Evolutionary conservation across 1,140 invertebrate genomes (phyloP).

Genomic region (Drosophila oshimai): DNA sequence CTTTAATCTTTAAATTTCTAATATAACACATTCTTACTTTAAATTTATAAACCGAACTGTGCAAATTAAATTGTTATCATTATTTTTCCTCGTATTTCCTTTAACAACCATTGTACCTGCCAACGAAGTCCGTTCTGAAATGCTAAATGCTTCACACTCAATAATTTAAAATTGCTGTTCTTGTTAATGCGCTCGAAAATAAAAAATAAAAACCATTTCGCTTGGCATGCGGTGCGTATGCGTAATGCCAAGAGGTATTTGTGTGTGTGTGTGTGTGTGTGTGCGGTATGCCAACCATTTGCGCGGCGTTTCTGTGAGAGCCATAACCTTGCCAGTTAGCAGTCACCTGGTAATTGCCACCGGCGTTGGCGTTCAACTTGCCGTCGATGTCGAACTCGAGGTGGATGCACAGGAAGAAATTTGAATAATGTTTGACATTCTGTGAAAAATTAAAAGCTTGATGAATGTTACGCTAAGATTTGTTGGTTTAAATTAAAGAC

Average conservation of each 20-base stretch:
- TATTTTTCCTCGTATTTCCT: no score
- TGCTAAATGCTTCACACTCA: conserved; percentile 71
- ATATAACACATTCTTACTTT: no score
- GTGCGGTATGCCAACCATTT: conserved; percentile 69
- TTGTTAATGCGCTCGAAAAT: conserved; percentile 8
- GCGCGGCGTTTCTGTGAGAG: conserved; percentile 45
- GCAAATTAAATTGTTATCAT: no score
- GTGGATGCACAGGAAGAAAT: neutral
- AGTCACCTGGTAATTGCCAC: conserved; percentile 71
- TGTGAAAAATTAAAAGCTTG: no score
- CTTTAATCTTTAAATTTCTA: no score
- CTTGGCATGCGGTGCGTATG: conserved; percentile 60
- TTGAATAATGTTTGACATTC: neutral
- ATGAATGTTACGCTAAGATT: no score
- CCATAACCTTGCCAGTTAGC: conserved; percentile 70
- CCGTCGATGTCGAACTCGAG: conserved; percentile 8
- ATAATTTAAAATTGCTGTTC: conserved; percentile 63
- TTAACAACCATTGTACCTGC: conserved; percentile 31
- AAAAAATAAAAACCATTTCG: conserved; percentile 21
- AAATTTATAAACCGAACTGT: no score
- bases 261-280: conserved; percentile 11
- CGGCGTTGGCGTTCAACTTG: conserved; percentile 51
- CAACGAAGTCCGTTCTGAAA: neutral
- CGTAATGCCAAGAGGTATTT: conserved; percentile 58
- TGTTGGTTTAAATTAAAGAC: no score